Conservation (phyloP, 2,113 vertebrate species). For the Spea multiplicata region DNA sequence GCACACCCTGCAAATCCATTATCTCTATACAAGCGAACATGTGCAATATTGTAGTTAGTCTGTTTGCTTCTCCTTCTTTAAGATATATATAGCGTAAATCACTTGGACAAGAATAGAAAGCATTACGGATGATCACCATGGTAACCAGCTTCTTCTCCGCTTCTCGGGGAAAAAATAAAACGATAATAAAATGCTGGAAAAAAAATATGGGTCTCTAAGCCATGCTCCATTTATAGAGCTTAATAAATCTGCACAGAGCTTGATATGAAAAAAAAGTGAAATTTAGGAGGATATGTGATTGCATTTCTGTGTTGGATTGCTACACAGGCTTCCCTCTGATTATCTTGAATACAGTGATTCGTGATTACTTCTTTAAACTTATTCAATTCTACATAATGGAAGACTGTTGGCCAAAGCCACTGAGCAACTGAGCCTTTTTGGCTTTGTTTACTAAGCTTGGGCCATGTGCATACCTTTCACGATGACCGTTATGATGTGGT, state of each 20-base stretch:
- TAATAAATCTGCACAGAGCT: conserved; percentile 17
- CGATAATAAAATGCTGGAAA: conserved; percentile 37
- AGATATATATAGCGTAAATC: conserved; percentile 25
- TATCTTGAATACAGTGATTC: too few relatives aligned
- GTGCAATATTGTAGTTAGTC: background rate
- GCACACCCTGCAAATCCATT: background rate
- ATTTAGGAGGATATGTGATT: background rate
- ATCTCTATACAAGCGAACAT: conserved; percentile 11
- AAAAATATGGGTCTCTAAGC: conserved; percentile 19
- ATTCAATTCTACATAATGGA: too few relatives aligned
- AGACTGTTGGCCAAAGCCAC: too few relatives aligned
- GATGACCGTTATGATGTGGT: conserved; percentile 81
- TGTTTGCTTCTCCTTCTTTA: background rate
- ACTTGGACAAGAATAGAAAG: conserved; percentile 40
- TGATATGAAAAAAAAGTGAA: background rate
- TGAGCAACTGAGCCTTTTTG: too few relatives aligned
- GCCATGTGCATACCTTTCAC: conserved; percentile 81
- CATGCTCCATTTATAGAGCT: conserved; percentile 20
- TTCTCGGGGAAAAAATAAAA: conserved; percentile 10
- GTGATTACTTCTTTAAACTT: too few relatives aligned
- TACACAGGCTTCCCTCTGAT: too few relatives aligned
- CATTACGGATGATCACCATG: conserved; percentile 37
- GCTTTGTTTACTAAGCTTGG: too few relatives aligned
- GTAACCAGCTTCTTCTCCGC: conserved; percentile 38
- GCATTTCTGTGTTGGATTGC: too few relatives aligned